Percentiles rank a stretch among this genome's conserved stretches.
Conservation (phyloP, 2,888 invertebrate species). For the Portevinia maculata region DNA sequence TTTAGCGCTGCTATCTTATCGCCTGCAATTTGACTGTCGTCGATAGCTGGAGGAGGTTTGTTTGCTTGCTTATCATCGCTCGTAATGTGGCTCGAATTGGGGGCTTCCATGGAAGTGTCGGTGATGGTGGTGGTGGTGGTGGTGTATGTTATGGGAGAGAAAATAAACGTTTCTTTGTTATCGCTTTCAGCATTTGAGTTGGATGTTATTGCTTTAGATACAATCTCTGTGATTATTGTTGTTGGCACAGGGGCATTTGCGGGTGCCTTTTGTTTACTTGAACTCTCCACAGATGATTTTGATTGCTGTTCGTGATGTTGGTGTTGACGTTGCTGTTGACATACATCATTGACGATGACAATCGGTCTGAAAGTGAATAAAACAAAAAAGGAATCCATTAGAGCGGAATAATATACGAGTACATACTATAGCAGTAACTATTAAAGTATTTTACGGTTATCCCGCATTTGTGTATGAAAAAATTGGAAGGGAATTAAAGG, state of each 20-base stretch:
- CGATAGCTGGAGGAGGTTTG: slow-evolving; percentile 34
- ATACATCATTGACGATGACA: slow-evolving; percentile 80
- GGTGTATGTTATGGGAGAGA: slow-evolving; percentile 1
- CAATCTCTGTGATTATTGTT: slow-evolving; percentile 5
- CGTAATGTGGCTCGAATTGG: slow-evolving; percentile 42
- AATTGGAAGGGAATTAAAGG: too few species aligned
- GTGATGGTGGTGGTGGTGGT: slow-evolving; percentile 9
- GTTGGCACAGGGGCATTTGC: neutral
- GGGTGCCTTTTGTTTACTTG: slow-evolving; percentile 53
- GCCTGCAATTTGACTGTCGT: slow-evolving; percentile 57
- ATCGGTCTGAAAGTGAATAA: slow-evolving; percentile 77
- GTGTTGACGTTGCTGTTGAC: slow-evolving; percentile 75
- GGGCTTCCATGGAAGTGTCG: slow-evolving; percentile 13
- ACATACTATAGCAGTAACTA: neutral
- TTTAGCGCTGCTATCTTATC: slow-evolving; percentile 65
- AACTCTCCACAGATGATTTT: slow-evolving; percentile 44
- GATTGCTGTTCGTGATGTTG: slow-evolving; percentile 39
- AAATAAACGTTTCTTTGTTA: slow-evolving; percentile 42
- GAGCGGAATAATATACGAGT: neutral
- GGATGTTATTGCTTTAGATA: slow-evolving; percentile 35
- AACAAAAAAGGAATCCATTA: neutral
- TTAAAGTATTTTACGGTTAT: too few species aligned
- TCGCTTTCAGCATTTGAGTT: slow-evolving; percentile 27
- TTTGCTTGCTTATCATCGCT: slow-evolving; percentile 45
- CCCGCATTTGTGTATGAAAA: too few species aligned